phyloP scores from a whole-genome alignment of 2,888 invertebrate species.

The Poecilobothrus nobilitatus region DNA sequence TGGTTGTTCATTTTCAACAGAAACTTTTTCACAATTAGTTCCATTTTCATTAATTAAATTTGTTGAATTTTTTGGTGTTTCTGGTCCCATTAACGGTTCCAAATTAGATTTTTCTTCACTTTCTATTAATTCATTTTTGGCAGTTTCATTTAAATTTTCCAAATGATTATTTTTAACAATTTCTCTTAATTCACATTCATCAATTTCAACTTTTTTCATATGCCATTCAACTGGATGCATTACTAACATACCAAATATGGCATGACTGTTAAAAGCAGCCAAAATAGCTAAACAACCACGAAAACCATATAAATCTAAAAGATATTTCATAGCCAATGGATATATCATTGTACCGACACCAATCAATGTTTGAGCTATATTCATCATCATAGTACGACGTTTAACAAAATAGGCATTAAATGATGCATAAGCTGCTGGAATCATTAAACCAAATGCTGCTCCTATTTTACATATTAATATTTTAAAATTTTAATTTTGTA shows the following conservation, averaged over 20 bases:
- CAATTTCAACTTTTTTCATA: constrained; percentile 46
- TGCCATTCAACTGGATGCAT: constrained; percentile 72
- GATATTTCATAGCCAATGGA: constrained; percentile 55
- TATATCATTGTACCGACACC: constrained; percentile 60
- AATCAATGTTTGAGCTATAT: constrained; percentile 62
- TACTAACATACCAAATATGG: constrained; percentile 58
- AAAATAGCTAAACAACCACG: constrained; percentile 59
- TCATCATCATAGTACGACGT: constrained; percentile 63
- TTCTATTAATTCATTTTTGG: background rate
- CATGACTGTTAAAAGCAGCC: constrained; percentile 58
- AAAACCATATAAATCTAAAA: constrained; percentile 58
- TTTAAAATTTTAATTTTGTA: background rate
- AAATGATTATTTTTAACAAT: constrained; percentile 6
- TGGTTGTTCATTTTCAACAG: constrained; percentile 10
- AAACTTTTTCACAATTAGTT: background rate
- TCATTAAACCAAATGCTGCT: constrained; percentile 61
- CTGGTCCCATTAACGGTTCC: background rate
- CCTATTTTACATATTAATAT: constrained; percentile 45
- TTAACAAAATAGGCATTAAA: constrained; percentile 67
- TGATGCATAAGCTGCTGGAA: constrained; percentile 62
- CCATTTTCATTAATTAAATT: background rate
- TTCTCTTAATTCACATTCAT: constrained; percentile 34
- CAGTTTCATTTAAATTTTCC: background rate
- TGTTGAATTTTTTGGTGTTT: background rate
- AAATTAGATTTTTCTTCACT: background rate